A percentile compares a stretch with the other conserved stretches of the same genome.
These are phyloP conservation scores for Drosophila ironensis DNA, from an alignment of 1,140 invertebrate genomes.

Conservation along the genomic window DNA sequence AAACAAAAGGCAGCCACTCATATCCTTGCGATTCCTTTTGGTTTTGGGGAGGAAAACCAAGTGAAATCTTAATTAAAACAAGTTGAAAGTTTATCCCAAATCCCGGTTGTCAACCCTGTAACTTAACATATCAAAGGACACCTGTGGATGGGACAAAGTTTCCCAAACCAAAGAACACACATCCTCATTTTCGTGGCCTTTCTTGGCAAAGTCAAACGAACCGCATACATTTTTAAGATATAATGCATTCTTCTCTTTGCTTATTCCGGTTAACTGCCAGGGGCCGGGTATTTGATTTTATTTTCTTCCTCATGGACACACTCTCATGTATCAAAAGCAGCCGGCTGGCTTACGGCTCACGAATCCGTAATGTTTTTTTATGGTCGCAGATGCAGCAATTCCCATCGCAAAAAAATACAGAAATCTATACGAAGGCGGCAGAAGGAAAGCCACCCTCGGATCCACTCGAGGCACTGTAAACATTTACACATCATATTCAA, in stretches of 20 bases:
- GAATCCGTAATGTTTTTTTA: slow-evolving; percentile 42
- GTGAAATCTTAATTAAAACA: slow-evolving; percentile 60
- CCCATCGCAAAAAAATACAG: slow-evolving; percentile 28
- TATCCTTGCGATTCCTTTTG: background rate
- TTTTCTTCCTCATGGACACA: slow-evolving; percentile 42
- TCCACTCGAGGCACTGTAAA: slow-evolving; percentile 8
- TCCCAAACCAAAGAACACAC: background rate
- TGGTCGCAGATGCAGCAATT: slow-evolving; percentile 56
- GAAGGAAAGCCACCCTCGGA: slow-evolving; percentile 13
- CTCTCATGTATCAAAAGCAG: slow-evolving; percentile 30
- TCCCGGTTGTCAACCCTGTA: slow-evolving; percentile 19
- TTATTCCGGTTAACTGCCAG: slow-evolving; percentile 28
- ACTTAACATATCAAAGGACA: slow-evolving; percentile 58
- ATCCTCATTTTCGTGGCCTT: background rate
- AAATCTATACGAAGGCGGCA: slow-evolving; percentile 1
- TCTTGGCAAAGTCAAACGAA: slow-evolving; percentile 27
- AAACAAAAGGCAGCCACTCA: slow-evolving; percentile 26
- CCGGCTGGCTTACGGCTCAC: slow-evolving; percentile 20
- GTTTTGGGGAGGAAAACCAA: background rate
- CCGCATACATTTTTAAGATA: slow-evolving; percentile 42
- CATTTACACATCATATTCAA: slow-evolving; percentile 72
- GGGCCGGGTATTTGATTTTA: slow-evolving; percentile 40
- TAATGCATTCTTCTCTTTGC: slow-evolving; percentile 30
- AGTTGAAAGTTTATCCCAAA: slow-evolving; percentile 28
- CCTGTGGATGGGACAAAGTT: slow-evolving; percentile 32